Conservation (phyloP, 2,888 invertebrate genomes). For the Cephus spinipes region DNA sequence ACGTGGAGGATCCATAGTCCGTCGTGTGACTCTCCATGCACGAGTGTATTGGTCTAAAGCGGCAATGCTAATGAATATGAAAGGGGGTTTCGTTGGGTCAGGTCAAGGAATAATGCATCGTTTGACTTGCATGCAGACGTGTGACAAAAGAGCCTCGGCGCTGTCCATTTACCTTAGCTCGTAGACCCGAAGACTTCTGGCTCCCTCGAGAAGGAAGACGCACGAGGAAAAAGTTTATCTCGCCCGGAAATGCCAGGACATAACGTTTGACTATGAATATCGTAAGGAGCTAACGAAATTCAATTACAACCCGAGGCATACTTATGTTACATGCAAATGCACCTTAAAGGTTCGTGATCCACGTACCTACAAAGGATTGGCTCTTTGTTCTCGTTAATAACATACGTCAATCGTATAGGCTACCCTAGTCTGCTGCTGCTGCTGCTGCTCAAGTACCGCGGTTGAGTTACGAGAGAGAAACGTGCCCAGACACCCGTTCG, state of each 20-base stretch:
- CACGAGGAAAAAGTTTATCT: neutral
- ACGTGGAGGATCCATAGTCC: neutral
- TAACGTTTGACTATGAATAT: neutral
- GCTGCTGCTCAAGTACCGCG: neutral
- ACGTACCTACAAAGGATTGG: neutral
- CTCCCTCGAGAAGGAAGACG: neutral
- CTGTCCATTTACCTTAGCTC: conserved; percentile 29
- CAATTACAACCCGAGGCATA: neutral
- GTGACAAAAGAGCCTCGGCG: conserved; percentile 47
- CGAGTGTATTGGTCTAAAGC: conserved; percentile 39
- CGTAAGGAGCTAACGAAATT: neutral
- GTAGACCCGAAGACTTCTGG: neutral
- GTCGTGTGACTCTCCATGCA: conserved; percentile 13
- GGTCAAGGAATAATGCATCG: conserved; percentile 65
- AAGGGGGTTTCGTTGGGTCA: conserved; percentile 61
- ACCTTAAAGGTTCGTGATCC: neutral
- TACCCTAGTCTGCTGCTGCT: neutral
- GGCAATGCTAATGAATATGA: conserved; percentile 61
- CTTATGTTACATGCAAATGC: neutral
- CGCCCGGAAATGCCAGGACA: neutral
- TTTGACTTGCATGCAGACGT: conserved; percentile 59
- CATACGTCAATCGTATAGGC: neutral
- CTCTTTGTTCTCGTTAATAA: neutral
- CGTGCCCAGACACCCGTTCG: neutral
- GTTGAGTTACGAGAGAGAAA: neutral